Percentiles rank a stretch among this genome's conserved stretches.
Evolutionary conservation across 2,797 vertebrate genomes (phyloP).

Genomic region (Sebastes hubbsi): DNA sequence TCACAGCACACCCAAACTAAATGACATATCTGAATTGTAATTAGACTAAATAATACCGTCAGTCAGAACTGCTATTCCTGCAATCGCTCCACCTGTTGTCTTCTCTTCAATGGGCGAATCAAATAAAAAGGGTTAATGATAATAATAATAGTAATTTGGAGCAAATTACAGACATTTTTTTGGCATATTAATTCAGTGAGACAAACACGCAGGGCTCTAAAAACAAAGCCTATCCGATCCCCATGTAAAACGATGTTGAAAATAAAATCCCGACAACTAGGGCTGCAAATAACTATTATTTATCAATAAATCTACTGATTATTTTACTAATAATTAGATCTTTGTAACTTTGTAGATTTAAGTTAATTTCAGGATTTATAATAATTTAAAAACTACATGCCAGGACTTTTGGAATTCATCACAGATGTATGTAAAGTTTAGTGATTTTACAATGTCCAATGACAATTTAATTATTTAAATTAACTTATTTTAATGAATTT

Average conservation of each 20-base stretch:
- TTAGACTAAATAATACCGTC: background rate
- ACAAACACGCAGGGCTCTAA: background rate
- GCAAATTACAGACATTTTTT: constrained; percentile 1
- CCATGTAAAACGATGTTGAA: background rate
- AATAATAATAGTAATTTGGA: constrained; percentile 10
- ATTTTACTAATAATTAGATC: background rate
- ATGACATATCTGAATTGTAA: background rate
- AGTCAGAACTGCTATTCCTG: background rate
- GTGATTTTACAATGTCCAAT: too few species aligned
- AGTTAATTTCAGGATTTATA: too few species aligned
- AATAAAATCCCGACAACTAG: background rate
- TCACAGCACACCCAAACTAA: background rate
- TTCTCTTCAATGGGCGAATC: background rate
- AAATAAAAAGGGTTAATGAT: background rate
- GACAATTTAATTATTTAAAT: too few species aligned
- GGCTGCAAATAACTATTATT: background rate
- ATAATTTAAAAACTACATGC: fast-evolving
- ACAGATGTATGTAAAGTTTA: too few species aligned
- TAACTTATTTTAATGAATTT: too few species aligned
- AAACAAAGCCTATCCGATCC: background rate
- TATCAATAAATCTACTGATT: too few species aligned
- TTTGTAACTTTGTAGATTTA: background rate
- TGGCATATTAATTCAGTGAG: constrained; percentile 2
- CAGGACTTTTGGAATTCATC: too few species aligned
- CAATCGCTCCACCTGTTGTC: background rate